phyloP scores from a whole-genome alignment of 1,140 invertebrate species.

The Saccostrea glomerata region DNA sequence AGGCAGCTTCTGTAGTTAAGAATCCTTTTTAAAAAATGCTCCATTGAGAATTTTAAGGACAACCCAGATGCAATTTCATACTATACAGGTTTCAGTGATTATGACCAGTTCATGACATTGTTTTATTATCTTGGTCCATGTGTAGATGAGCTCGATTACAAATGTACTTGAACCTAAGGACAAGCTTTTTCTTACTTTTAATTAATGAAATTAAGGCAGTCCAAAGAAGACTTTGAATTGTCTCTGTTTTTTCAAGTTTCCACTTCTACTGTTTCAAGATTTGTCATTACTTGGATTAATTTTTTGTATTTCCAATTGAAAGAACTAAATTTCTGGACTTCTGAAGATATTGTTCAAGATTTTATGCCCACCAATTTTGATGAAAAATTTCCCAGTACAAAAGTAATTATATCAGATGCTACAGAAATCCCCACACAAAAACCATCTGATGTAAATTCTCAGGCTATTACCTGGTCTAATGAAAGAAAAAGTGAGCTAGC shows the following conservation, averaged over 20 bases:
- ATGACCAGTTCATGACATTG: constrained; percentile 50
- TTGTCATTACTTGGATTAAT: constrained; percentile 52
- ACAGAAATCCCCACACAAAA: constrained; percentile 53
- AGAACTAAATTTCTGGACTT: constrained; percentile 34
- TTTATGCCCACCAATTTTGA: constrained; percentile 49
- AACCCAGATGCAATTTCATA: constrained; percentile 39
- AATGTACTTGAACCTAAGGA: constrained; percentile 43
- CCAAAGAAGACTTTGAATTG: constrained; percentile 53
- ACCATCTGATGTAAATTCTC: constrained; percentile 38
- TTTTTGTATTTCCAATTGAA: constrained; percentile 51
- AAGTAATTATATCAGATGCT: constrained; percentile 56
- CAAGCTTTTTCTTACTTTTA: constrained; percentile 55
- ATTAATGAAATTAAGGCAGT: constrained; percentile 50
- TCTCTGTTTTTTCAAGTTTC: constrained; percentile 48
- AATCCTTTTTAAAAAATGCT: neutral
- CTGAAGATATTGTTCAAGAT: too few species aligned
- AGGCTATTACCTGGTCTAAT: constrained; percentile 55
- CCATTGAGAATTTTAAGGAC: constrained; percentile 38
- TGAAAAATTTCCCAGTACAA: constrained; percentile 56
- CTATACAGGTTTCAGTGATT: constrained; percentile 57
- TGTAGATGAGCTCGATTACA: constrained; percentile 49
- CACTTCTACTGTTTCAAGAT: constrained; percentile 31
- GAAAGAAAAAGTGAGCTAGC: too few species aligned
- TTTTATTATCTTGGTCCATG: constrained; percentile 51
- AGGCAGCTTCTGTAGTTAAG: neutral